A percentile compares a stretch with the other conserved stretches of the same genome.
Evolutionary conservation across 1,140 invertebrate genomes (phyloP).

Genomic region (Aphelenchoides besseyi): DNA sequence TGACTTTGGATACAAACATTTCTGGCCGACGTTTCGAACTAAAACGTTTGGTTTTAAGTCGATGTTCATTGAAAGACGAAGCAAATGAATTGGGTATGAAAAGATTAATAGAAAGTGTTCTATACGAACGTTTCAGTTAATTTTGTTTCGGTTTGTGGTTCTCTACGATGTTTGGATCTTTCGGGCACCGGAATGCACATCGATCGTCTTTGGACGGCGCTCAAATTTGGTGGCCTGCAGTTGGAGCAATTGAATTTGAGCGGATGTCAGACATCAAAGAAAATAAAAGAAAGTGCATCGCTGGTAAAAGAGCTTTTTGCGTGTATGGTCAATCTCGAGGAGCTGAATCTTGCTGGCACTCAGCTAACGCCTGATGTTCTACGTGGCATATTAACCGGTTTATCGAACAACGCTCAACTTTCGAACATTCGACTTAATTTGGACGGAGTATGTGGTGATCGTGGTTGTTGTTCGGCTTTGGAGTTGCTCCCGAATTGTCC

Average conservation of each 20-base stretch:
- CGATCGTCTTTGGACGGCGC: slow-evolving; percentile 56
- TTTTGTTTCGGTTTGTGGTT: slow-evolving; percentile 54
- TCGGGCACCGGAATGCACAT: slow-evolving; percentile 48
- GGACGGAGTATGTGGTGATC: slow-evolving; percentile 29
- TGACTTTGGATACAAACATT: slow-evolving; percentile 26
- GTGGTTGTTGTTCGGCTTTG: slow-evolving; percentile 37
- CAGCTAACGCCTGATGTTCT: slow-evolving; percentile 46
- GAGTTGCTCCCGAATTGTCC: slow-evolving; percentile 45
- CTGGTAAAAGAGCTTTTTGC: slow-evolving; percentile 42
- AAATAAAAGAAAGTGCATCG: slow-evolving; percentile 33
- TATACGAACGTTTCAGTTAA: slow-evolving; percentile 45
- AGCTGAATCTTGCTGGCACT: slow-evolving; percentile 45
- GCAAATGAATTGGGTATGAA: slow-evolving; percentile 37
- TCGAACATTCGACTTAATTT: slow-evolving; percentile 29
- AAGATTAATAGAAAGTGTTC: slow-evolving; percentile 26
- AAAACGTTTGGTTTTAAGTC: slow-evolving; percentile 31
- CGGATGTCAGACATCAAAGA: slow-evolving; percentile 35
- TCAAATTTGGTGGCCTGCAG: slow-evolving; percentile 60
- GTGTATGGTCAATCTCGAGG: slow-evolving; percentile 40
- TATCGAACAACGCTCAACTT: slow-evolving; percentile 30
- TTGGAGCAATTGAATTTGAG: slow-evolving; percentile 42
- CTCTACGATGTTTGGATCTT: slow-evolving; percentile 50
- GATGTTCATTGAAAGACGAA: slow-evolving; percentile 47
- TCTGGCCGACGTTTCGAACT: slow-evolving; percentile 42
- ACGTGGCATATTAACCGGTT: slow-evolving; percentile 51